A percentile compares a stretch with the other conserved stretches of the same genome.
These are phyloP conservation scores for Phaedon cochleariae DNA, from an alignment of 2,888 invertebrate genomes.

Conservation along the genomic window DNA sequence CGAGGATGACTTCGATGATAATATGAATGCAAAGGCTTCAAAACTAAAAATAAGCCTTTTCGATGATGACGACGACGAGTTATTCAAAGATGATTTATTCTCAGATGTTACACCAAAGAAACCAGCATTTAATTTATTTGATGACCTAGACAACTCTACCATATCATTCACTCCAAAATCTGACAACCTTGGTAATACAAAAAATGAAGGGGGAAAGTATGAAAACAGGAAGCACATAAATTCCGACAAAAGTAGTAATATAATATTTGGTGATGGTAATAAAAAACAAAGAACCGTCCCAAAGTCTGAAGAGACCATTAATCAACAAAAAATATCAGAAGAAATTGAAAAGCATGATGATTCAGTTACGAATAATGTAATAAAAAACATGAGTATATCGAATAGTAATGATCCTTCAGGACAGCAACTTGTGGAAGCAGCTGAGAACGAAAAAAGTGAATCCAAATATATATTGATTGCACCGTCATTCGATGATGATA, in stretches of 20 bases:
- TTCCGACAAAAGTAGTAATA: background rate
- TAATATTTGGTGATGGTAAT: background rate
- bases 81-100: slow-evolving; percentile 58
- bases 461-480: background rate
- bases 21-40: background rate
- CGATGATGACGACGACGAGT: slow-evolving; percentile 45
- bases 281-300: background rate
- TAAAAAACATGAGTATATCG: background rate
- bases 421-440: slow-evolving; percentile 3
- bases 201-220: background rate
- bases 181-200: background rate
- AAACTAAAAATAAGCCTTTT: slow-evolving; percentile 34
- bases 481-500: background rate
- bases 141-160: slow-evolving; percentile 38
- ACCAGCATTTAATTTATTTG: slow-evolving; percentile 48
- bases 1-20: slow-evolving; percentile 11
- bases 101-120: slow-evolving; percentile 46
- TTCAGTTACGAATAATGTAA: background rate
- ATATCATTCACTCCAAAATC: slow-evolving; percentile 27
- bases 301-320: background rate
- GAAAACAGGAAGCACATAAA: background rate
- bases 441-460: background rate
- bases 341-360: background rate
- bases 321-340: background rate
- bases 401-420: background rate